Evolutionary conservation across 1,140 invertebrate species (phyloP), one percentile per base, ranked within the genome.

Genomic region (Drosophila varians): DNA sequence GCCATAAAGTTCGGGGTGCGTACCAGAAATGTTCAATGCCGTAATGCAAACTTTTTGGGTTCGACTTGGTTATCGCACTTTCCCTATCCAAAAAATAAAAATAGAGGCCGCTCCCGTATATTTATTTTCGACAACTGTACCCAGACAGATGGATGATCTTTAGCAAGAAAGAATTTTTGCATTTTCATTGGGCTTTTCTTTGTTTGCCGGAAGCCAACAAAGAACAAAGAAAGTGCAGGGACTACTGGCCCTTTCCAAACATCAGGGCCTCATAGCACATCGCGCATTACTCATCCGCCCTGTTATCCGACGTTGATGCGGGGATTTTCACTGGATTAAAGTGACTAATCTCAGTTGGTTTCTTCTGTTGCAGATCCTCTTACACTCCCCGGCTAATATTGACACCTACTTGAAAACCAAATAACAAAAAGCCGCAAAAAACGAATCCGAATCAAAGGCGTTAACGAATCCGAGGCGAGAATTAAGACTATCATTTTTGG

Each of bases 121-220:
- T 7, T 23, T 58, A n/a, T n/a, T 42, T 38, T 23, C 34, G 56
- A 43, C 56, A 74, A 82, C 74, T 84, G 74, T 74, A 83, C 74
- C 28, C 28, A 11, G 25, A 28, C 54, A 72, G 48, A 68, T 68
- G 64, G 21, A 45, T 61, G 60, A 61, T 64, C 55, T 64, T 48
- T 61, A 14, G 8, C n/a, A 1, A 62, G 23, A 9, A 25, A 18
- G 11, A 31, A 42, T 49, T 38, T 49, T 26, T 38, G 43, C 55
- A 49, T 49, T 58, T 38, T 12, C 45, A 43, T 45, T 45, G 38
- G 36, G 18, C 12, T 66, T 42, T 66, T 7, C 64, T 68, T 68
- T 68, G 61, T 68, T 11, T 36, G 28, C 7, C 9, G 9, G 1
- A 14, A 31, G 19, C 8, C 19, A 62, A 68, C 47, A 68, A 68